A percentile compares a stretch with the other conserved stretches of the same genome.
These are phyloP conservation scores for Ametastegia equiseti DNA, from an alignment of 2,888 invertebrate genomes.

Conservation along the genomic window DNA sequence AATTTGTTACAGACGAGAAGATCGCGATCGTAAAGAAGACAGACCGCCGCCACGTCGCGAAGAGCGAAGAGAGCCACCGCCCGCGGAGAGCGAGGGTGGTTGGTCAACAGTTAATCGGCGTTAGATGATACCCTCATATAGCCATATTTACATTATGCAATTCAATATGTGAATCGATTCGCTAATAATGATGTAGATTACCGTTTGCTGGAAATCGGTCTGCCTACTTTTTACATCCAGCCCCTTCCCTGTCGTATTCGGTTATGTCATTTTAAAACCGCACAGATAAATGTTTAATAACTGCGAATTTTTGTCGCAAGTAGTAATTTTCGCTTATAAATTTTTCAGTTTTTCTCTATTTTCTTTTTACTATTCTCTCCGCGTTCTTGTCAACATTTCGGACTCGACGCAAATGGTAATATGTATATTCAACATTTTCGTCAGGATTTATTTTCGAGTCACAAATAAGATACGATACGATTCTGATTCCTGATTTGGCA, in stretches of 20 bases:
- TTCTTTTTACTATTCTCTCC: not conserved
- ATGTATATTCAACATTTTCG: no score
- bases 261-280: no score
- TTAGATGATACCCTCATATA: conserved; percentile 62
- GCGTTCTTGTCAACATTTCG: not conserved
- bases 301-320: no score
- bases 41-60: conserved; percentile 65
- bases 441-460: not conserved
- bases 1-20: conserved; percentile 63
- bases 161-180: not conserved
- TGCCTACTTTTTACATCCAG: not conserved
- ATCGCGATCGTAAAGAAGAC: conserved; percentile 66
- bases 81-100: conserved; percentile 61
- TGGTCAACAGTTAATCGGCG: conserved; percentile 73
- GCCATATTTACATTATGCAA: not conserved
- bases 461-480: not conserved
- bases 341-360: not conserved
- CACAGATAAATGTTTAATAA: no score
- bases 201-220: not conserved
- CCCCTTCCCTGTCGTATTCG: conserved; percentile 9
- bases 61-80: conserved; percentile 70
- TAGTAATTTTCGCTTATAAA: no score
- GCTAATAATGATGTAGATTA: not conserved
- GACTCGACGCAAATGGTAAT: not conserved
- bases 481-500: not conserved